Percentiles rank a stretch among this genome's conserved stretches.
Evolutionary conservation across 2,797 vertebrate species (phyloP).

Genomic region (Hybognathus amarus): DNA sequence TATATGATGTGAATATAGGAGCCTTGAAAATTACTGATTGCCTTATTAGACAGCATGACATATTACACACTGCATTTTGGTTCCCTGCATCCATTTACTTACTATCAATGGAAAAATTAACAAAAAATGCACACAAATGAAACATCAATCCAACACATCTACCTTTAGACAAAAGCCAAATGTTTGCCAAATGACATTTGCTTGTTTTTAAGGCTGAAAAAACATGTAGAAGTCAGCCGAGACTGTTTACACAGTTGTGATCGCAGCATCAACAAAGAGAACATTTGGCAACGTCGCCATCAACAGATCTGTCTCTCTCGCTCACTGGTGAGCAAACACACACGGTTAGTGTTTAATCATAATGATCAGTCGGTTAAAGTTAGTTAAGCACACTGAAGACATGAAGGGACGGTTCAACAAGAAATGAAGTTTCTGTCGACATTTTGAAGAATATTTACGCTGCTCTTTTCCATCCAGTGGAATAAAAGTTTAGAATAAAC

Average conservation of each 20-base stretch:
- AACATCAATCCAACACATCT: neutral
- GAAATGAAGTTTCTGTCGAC: no score
- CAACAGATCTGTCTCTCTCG: constrained; percentile 36
- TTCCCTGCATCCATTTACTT: neutral
- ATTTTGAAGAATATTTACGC: neutral
- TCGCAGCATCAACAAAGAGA: constrained; percentile 64
- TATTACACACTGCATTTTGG: neutral
- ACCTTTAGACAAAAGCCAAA: constrained; percentile 66
- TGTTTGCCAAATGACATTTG: constrained; percentile 71
- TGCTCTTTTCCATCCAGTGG: neutral
- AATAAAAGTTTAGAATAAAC: neutral
- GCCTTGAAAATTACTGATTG: no score
- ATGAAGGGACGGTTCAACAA: neutral
- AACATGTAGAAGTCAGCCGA: constrained; percentile 72
- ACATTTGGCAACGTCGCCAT: constrained; percentile 73
- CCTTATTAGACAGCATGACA: neutral
- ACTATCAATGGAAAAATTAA: no score
- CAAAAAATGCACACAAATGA: neutral
- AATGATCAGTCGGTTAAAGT: constrained; percentile 76
- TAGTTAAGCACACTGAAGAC: constrained; percentile 35
- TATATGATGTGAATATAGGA: neutral
- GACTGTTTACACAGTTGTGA: constrained; percentile 77
- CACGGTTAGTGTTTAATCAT: constrained; percentile 66
- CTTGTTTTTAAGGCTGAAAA: constrained; percentile 65
- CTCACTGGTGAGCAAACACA: constrained; percentile 72